These are phyloP conservation scores for Alligator mississippiensis DNA, from an alignment of 2,113 vertebrate species.

Conservation along the genomic window DNA sequence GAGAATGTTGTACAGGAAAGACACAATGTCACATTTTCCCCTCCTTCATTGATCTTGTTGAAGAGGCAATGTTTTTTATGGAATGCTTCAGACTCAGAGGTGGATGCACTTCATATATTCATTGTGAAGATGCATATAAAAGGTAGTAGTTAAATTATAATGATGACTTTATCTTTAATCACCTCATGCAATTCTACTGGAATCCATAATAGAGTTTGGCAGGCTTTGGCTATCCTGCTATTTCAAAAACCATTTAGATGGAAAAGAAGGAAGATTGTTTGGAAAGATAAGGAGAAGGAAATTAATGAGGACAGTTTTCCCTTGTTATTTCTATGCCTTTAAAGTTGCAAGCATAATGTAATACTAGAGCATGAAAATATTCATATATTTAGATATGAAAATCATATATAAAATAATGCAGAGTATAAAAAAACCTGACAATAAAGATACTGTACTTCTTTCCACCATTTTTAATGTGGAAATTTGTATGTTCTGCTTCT, in stretches of 20 bases:
- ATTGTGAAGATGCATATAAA: background rate
- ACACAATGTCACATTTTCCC: background rate
- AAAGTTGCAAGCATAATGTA: background rate
- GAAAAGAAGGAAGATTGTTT: fast-evolving
- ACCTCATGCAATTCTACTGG: background rate
- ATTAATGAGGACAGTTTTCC: background rate
- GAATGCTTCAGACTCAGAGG: background rate
- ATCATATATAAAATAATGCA: background rate
- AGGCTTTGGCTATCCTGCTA: background rate
- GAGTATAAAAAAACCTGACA: background rate
- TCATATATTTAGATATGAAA: fast-evolving
- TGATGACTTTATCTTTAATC: background rate
- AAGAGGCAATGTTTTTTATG: background rate
- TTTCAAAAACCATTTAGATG: background rate
- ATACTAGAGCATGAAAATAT: background rate
- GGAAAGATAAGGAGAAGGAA: background rate
- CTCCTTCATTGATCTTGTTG: background rate
- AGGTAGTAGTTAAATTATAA: background rate
- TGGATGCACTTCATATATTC: background rate
- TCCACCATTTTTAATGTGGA: background rate
- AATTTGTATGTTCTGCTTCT: background rate
- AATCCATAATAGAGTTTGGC: background rate
- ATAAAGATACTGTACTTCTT: background rate
- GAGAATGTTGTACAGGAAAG: background rate
- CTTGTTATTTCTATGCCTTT: background rate